Evolutionary conservation across 2,113 vertebrate genomes (phyloP).

Genomic region (Propithecus coquereli): DNA sequence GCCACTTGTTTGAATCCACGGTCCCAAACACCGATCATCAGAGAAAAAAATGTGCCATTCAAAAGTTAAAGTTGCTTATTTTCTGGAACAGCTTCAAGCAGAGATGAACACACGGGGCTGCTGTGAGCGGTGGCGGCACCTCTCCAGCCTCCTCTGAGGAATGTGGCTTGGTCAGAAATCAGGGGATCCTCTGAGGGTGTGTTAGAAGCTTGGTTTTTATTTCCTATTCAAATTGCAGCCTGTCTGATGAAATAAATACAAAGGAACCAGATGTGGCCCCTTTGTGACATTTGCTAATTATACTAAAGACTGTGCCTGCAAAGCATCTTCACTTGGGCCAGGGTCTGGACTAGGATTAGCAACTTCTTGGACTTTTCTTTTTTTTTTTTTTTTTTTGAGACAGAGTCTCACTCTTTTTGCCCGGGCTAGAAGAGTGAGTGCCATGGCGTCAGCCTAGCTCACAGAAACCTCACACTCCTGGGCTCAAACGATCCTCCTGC

Average conservation of each 20-base stretch:
- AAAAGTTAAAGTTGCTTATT: not conserved
- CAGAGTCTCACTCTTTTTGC: too few species aligned
- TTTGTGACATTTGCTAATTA: not conserved
- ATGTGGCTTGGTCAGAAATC: not conserved
- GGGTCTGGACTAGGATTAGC: not conserved
- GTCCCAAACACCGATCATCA: not conserved
- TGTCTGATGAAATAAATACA: not conserved
- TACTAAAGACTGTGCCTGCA: not conserved
- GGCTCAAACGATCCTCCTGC: too few species aligned
- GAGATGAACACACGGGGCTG: not conserved
- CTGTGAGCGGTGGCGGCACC: not conserved
- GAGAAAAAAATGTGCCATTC: not conserved
- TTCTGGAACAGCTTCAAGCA: not conserved
- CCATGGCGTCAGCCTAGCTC: too few species aligned
- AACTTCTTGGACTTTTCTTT: not conserved
- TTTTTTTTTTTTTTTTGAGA: too few species aligned
- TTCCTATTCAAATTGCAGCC: conserved; percentile 1
- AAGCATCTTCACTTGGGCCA: not conserved
- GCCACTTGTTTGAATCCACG: not conserved
- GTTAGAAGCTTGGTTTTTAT: not conserved
- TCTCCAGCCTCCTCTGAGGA: not conserved
- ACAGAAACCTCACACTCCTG: too few species aligned
- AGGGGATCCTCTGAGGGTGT: not conserved
- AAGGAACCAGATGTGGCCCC: not conserved
- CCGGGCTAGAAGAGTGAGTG: too few species aligned